Evolutionary conservation across 2,113 vertebrate genomes (phyloP).

Genomic region (Cottus gobio): DNA sequence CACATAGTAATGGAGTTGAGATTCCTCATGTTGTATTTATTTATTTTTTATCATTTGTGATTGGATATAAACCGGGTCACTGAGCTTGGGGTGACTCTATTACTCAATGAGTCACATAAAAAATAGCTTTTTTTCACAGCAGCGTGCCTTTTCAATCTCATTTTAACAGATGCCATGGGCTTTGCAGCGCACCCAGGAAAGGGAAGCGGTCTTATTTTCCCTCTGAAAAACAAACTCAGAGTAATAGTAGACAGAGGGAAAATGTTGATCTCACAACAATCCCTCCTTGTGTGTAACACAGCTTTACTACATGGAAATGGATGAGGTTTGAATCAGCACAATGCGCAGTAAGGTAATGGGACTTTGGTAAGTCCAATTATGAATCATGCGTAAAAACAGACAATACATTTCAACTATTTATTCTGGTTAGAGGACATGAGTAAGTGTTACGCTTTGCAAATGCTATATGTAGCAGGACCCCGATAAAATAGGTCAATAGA

Average conservation of each 20-base stretch:
- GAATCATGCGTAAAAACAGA: conserved; percentile 49
- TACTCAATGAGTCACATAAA: conserved; percentile 47
- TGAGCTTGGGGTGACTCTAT: conserved; percentile 57
- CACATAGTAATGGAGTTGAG: conserved; percentile 5
- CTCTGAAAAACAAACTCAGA: conserved; percentile 47
- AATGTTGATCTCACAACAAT: conserved; percentile 66
- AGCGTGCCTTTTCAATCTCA: conserved; percentile 50
- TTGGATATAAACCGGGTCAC: conserved; percentile 52
- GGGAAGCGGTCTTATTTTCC: conserved; percentile 56
- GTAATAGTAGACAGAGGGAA: conserved; percentile 53
- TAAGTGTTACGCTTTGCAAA: conserved; percentile 52
- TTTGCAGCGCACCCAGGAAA: conserved; percentile 53
- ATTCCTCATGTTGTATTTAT: conserved; percentile 38
- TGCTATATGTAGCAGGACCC: conserved; percentile 63
- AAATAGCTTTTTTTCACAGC: conserved; percentile 55
- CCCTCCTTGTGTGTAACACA: conserved; percentile 53
- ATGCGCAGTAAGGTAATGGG: conserved; percentile 38
- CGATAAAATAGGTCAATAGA: conserved; percentile 77
- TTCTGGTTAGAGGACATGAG: conserved; percentile 50
- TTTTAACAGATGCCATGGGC: conserved; percentile 64
- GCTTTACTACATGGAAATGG: conserved; percentile 58
- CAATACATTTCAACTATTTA: conserved; percentile 37
- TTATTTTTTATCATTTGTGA: conserved; percentile 56
- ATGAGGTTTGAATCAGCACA: conserved; percentile 66
- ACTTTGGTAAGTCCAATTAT: conserved; percentile 40